Evolutionary conservation across 2,888 invertebrate species (phyloP), one percentile per base, ranked within the genome.

Genomic region (Drosophila kanekoi): DNA sequence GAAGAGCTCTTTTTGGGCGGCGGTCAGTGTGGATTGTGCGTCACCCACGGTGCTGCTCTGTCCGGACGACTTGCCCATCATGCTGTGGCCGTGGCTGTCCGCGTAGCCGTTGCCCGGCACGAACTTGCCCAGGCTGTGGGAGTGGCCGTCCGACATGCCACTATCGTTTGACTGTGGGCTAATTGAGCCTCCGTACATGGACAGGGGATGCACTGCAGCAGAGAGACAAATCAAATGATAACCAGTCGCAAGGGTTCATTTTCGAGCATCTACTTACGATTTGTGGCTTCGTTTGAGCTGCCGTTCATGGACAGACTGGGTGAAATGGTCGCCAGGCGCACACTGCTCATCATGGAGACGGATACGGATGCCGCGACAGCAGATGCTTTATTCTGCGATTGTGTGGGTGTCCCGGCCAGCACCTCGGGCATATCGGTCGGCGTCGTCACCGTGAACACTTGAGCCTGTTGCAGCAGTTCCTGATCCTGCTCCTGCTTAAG

Each of bases 1-100:
- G 92, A 97, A 97, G 89, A 97, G 94, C 78, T 97, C 97, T 90
- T 97, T 97, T 79, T 96, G 95, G 84, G 96, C 89, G 10, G 84
- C 87, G 2, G 87, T 82, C 63, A 85, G 13, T 13, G 72, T 70
- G 0, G 87, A 79, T 16, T 80, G 85, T 0, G 82, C 64, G 4
- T 70, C 73, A 20, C 51, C 49, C 0, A 37, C 63, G 2, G 51
- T 40, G 54, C 63, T 51, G 16, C 49, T 52, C 54, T 77, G 82
- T 9, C 65, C 72, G 0, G 59, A 91, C 62, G 68, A 93, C 92
- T 49, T 87, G 43, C 48, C 72, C 69, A 59, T 90, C 63, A 77
- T 49, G 8, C 58, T 44, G 52, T 82, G 77, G 13, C 37, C 44
- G 16, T 64, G 49, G 1, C 54, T 14, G 14, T 54, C 53, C 1